Evolutionary conservation across 2,113 vertebrate species (phyloP), one percentile per base, ranked within the genome.

Genomic region (Australoheros scitulus): DNA sequence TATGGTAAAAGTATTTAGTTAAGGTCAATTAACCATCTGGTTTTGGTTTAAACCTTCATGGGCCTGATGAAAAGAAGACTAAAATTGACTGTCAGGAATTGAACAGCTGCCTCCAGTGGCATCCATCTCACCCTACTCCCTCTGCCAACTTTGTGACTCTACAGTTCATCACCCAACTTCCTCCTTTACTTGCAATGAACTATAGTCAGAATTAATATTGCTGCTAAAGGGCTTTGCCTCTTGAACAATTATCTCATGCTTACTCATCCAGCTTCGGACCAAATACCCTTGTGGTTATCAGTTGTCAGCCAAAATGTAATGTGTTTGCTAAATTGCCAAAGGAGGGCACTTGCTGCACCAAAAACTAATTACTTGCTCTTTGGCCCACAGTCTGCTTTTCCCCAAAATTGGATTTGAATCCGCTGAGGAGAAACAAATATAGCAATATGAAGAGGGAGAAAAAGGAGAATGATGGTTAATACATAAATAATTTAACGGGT

Each of bases 281-380:
- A 60, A 59, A 59, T 47, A 80, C 29, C 36, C 20, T 55, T 22
- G 29, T 79, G 76, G 76, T 63, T 79, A 79, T 29, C 60, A 78
- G 76, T 34, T 52, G 26, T 72, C 47, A 72, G 68, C 68, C 68
- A 55, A n/a, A 55, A 55, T 72, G 68, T 72, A 72, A 55, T 55
- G 68, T 34, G 47, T 72, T 55, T 72, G 26, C 68, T 55, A 22
- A 43, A 70, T 22, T 70, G 7, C 36, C 57, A 70, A 80, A 70
- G 32, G 50, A 18, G 5, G n/a, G 32, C n/a, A 64, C 22, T 57
- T 29, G 14, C 52, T 57, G 79, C 24, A 80, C 63, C 63, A 80
- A 47, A 80, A 80, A 58, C 52, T 63, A 72, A 72, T 72, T 72
- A 72, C 68, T 72, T 72, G 26, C 47, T 55, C 68, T 72, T 72